Base-by-base conservation (phyloP, 2,888 invertebrate species). In the Drosophila paramelanica region DNA sequence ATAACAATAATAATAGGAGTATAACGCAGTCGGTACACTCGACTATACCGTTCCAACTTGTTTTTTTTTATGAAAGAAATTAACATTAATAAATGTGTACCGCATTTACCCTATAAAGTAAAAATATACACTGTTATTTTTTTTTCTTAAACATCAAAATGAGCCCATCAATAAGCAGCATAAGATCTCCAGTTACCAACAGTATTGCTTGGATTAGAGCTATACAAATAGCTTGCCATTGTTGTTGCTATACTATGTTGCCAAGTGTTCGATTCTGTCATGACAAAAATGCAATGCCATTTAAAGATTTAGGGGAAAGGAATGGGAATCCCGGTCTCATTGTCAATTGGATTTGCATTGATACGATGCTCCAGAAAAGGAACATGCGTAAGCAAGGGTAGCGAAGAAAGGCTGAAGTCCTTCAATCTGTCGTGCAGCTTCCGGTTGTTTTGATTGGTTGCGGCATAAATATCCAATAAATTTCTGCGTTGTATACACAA, bases 381-480 rank as follows among this genome's bases (percentile, higher is more conserved):
- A 11, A 14, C 55, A 11, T 31, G 53, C 17, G 20, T n/a, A n/a
- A 2, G 3, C 3, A 1, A 42, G n/a, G 2, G 27, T 5, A 13
- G 23, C 4, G 11, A 36, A 7, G 43, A 7, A 31, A 23, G 11
- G 17, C 17, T 33, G 20, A 43, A 17, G 20, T 49, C 42, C 64
- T 46, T 49, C 17, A 39, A 49, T 43, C 49, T 49, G 49, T 31
- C 27, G 57, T 64, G 64, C 77, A 77, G 80, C 80, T 67, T 77
- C 56, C 58, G 80, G 31, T 65, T 65, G 65, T 72, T 77, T 80
- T 77, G 77, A 80, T 80, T 77, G 77, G 77, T 57, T 60, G 65
- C 56, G 64, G 80, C 67, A 82, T 73, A 79, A 82, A 71, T 73
- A 85, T 79, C 46, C 83, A 69, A 88, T 85, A 81, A 81, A 88